A percentile compares a stretch with the other conserved stretches of the same genome.
These are phyloP conservation scores for Lethenteron reissneri DNA, from an alignment of 2,113 vertebrate species.

Conservation along the genomic window DNA sequence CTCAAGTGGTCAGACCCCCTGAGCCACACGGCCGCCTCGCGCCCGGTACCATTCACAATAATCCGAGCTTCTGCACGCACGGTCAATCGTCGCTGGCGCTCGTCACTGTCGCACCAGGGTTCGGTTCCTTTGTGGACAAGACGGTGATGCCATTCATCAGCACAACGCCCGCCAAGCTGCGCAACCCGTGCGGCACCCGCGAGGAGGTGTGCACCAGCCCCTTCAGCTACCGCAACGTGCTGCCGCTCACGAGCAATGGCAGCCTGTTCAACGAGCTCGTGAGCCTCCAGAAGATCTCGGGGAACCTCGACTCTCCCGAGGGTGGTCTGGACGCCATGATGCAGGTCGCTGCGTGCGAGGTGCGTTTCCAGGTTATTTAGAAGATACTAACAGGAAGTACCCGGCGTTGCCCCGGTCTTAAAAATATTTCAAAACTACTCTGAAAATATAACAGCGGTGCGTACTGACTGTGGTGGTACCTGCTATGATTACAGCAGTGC, in stretches of 20 bases:
- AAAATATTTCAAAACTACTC: too few species aligned
- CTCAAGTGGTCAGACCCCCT: too few species aligned
- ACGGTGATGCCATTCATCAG: conserved; percentile 33
- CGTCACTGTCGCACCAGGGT: conserved; percentile 20
- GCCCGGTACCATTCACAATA: too few species aligned
- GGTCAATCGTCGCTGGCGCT: too few species aligned
- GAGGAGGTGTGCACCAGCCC: conserved; percentile 9
- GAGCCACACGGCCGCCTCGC: too few species aligned
- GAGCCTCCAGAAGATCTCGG: conserved; percentile 11
- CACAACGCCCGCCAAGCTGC: conserved; percentile 19
- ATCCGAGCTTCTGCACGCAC: too few species aligned
- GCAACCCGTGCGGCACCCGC: conserved; percentile 11
- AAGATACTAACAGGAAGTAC: too few species aligned
- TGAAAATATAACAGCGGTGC: too few species aligned
- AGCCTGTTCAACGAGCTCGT: conserved; percentile 14
- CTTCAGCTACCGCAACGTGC: conserved; percentile 14
- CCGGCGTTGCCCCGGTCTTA: too few species aligned
- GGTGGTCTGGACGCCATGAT: conserved; percentile 14
- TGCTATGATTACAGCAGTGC: too few species aligned
- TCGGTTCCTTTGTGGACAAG: conserved; percentile 50
- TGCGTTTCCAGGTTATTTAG: conserved; percentile 5
- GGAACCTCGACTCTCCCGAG: conserved; percentile 15
- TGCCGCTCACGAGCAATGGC: conserved; percentile 13
- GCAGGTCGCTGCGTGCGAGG: conserved; percentile 15
- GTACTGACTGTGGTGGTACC: too few species aligned